Evolutionary conservation across 1,140 invertebrate genomes (phyloP), one percentile per base, ranked within the genome.

Genomic region (Drosophila lowei): DNA sequence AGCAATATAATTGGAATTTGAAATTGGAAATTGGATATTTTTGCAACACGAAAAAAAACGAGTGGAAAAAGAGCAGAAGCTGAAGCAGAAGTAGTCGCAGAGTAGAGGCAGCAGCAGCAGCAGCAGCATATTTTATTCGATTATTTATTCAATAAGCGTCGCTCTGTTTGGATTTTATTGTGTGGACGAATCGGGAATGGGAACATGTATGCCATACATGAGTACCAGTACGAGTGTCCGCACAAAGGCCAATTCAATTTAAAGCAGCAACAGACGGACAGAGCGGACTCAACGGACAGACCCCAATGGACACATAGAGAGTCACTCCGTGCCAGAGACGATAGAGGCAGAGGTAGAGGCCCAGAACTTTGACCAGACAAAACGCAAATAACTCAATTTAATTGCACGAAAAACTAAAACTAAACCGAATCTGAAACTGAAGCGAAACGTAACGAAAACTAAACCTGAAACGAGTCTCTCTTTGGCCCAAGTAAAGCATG

Each of bases 1-100:
- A 81, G 81, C 77, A 79, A 88, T 88, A 88, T 88, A 88, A 88
- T 88, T 88, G 83, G 84, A 88, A 89, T 88, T 88, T 88, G 75
- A 88, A 88, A 88, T 88, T 88, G 81, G 74, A 86, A 81, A 86
- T 86, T 88, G 84, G 79, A 75, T 88, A 88, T 88, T 86, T 85
- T 84, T 74, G 79, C 83, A 83, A 66, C 56, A 76, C 74, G 18
- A 18, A 86, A 74, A 80, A 38, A 38, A 11, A 38, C 11, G 34
- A 38, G 11, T 38, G 34, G 34, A 38, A 38, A 64, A 61, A 73
- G 57, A 63, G 54, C 47, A 75, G 58, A 60, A 67, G 55, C 21
- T 38, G 53, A 79, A 71, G 55, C 38, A 60, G 64, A 57, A 53
- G 61, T 67, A 78, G 57, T 83, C 56, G 52, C 57, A 68, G 34